Evolutionary conservation across 2,797 vertebrate genomes (phyloP).

Genomic region (Propithecus deckenii): DNA sequence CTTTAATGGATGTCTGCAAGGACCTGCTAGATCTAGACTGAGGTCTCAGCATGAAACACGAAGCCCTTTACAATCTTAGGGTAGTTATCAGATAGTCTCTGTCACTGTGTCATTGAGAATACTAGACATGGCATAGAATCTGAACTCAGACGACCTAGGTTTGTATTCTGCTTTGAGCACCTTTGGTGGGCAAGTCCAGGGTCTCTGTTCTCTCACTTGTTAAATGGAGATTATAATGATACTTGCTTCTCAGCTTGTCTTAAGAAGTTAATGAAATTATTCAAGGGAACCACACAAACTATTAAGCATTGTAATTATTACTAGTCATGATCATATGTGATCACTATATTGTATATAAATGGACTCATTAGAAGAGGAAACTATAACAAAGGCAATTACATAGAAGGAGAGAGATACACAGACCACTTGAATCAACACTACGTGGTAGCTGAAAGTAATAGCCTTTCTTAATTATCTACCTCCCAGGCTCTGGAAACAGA

Average conservation of each 20-base stretch:
- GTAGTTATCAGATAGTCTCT: neutral
- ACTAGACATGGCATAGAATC: neutral
- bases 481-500: neutral
- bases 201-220: neutral
- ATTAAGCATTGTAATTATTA: conserved; percentile 4
- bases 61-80: neutral
- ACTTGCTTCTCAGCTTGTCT: neutral
- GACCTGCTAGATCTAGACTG: neutral
- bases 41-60: neutral
- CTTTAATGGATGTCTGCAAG: neutral
- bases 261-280: neutral
- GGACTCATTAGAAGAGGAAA: neutral
- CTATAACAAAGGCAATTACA: neutral
- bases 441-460: neutral
- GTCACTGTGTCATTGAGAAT: neutral
- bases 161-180: neutral
- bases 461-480: neutral
- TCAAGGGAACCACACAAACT: neutral
- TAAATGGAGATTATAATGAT: neutral
- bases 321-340: neutral
- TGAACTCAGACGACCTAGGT: neutral
- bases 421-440: neutral
- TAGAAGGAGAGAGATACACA: neutral
- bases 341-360: neutral
- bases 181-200: neutral